Percentiles rank a stretch among this genome's conserved stretches.
These are phyloP conservation scores for Limnephilus auricula DNA, from an alignment of 2,888 invertebrate genomes.

Conservation along the genomic window DNA sequence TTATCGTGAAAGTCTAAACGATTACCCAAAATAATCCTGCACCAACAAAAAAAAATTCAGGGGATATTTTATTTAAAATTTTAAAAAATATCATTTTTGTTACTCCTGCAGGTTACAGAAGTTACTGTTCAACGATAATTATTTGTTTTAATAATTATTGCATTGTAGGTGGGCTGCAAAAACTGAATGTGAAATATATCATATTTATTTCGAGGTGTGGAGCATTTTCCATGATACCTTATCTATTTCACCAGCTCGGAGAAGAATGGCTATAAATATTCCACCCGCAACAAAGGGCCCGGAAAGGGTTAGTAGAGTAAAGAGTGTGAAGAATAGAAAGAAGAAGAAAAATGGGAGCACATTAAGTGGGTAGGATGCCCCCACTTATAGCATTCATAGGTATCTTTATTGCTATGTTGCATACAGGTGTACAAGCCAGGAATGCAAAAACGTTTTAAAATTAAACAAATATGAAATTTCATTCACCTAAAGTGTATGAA, in stretches of 20 bases:
- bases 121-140: not conserved
- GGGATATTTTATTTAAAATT: no score
- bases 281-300: slow-evolving; percentile 36
- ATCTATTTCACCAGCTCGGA: slow-evolving; percentile 29
- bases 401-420: not conserved
- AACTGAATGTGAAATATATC: not conserved
- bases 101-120: no score
- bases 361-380: not conserved
- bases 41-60: no score
- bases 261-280: slow-evolving; percentile 39
- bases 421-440: not conserved
- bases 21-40: no score
- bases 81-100: no score
- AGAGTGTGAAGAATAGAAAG: not conserved
- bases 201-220: not conserved
- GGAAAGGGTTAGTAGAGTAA: slow-evolving; percentile 34
- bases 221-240: slow-evolving; percentile 2
- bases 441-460: no score
- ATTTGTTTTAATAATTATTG: not conserved
- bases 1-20: no score
- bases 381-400: not conserved
- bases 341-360: not conserved
- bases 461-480: no score
- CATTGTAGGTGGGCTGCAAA: not conserved
- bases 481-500: no score